phyloP scores from a whole-genome alignment of 1,140 invertebrate genomes.

The Drosophila parvula region DNA sequence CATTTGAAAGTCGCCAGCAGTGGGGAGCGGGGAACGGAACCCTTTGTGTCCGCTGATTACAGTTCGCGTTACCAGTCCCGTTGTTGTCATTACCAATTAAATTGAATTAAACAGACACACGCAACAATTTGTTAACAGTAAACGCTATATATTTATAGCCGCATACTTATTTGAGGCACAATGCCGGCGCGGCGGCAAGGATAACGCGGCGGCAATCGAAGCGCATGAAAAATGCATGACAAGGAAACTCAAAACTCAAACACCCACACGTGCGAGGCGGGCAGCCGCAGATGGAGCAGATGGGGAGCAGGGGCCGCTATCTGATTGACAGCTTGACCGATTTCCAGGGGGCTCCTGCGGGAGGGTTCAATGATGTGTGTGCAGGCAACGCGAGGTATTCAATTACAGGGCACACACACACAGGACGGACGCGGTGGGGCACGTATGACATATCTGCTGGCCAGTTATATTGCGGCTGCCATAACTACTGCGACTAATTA shows the following conservation, averaged over 20 bases:
- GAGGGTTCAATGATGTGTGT: constrained; percentile 74
- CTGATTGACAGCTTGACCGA: constrained; percentile 78
- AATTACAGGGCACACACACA: constrained; percentile 59
- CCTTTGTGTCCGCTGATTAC: constrained; percentile 51
- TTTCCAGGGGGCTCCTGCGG: constrained; percentile 51
- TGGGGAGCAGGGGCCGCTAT: constrained; percentile 20
- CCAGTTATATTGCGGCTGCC: constrained; percentile 56
- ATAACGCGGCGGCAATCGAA: constrained; percentile 48
- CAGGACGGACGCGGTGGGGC: background rate
- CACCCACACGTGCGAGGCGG: constrained; percentile 39
- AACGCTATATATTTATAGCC: constrained; percentile 27
- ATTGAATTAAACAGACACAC: constrained; percentile 61
- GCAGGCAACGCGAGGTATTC: constrained; percentile 69
- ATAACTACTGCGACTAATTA: constrained; percentile 78
- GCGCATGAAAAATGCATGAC: constrained; percentile 74
- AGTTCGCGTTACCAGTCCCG: constrained; percentile 34
- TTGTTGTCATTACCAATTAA: constrained; percentile 78
- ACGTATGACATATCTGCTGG: constrained; percentile 48
- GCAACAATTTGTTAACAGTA: constrained; percentile 70
- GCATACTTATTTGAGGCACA: constrained; percentile 10
- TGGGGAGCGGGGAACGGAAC: constrained; percentile 15
- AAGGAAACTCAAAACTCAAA: constrained; percentile 75
- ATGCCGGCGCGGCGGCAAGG: constrained; percentile 21
- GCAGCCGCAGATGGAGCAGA: constrained; percentile 26
- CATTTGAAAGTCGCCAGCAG: constrained; percentile 52